A percentile compares a stretch with the other conserved stretches of the same genome.
phyloP scores from a whole-genome alignment of 2,888 invertebrate species.

The Drosophila sordidula region DNA sequence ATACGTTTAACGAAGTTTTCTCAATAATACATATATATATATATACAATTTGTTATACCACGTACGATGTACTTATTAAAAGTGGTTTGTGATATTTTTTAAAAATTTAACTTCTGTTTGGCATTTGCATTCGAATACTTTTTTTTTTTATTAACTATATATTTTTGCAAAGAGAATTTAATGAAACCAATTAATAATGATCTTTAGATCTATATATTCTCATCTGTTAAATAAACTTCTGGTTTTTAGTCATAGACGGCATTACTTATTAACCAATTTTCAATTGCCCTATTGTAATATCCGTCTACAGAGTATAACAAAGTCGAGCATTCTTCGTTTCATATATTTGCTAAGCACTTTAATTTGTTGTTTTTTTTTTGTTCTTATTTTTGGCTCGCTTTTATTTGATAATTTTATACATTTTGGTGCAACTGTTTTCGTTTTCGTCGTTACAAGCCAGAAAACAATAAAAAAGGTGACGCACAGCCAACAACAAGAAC shows the following conservation, averaged over 20 bases:
- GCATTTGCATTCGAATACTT: no score
- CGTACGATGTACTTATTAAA: no score
- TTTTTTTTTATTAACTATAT: no score
- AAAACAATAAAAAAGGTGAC: constrained; percentile 62
- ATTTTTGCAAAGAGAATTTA: no score
- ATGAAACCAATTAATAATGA: no score
- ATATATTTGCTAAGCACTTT: constrained; percentile 9
- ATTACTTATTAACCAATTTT: not conserved
- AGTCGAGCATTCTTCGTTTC: not conserved
- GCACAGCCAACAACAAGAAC: constrained; percentile 41
- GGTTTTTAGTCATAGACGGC: not conserved
- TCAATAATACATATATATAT: not conserved
- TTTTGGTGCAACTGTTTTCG: constrained; percentile 66
- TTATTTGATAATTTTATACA: constrained; percentile 76
- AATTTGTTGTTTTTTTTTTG: constrained; percentile 27
- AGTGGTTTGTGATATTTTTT: no score
- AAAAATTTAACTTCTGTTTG: no score
- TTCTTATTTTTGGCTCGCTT: constrained; percentile 38
- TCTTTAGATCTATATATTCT: no score
- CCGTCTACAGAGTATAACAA: not conserved
- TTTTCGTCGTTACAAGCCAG: constrained; percentile 61
- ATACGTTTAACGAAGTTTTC: not conserved
- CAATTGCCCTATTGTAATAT: no score
- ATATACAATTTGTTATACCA: not conserved
- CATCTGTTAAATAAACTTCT: no score